Evolutionary conservation across 2,888 invertebrate genomes (phyloP).

Genomic region (Limnephilus lunatus): DNA sequence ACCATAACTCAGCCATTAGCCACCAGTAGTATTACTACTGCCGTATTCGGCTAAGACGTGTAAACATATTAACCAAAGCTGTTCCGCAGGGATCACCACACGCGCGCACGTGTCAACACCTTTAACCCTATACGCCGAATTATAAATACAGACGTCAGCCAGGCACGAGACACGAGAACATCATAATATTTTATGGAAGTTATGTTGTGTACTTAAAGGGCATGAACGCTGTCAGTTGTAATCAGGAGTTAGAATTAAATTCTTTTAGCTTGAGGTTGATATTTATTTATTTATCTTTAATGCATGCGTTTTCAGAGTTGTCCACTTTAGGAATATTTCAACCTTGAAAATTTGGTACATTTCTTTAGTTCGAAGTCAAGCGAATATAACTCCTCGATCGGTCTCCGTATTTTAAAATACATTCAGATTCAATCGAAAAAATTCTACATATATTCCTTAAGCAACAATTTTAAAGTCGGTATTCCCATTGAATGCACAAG

Average conservation of each 20-base stretch:
- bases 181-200: slow-evolving; percentile 61
- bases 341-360: too few relatives aligned
- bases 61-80: slow-evolving; percentile 49
- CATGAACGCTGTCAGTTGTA: slow-evolving; percentile 16
- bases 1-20: slow-evolving; percentile 36
- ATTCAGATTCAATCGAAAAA: too few relatives aligned
- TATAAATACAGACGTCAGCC: slow-evolving; percentile 59
- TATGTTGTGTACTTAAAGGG: not conserved
- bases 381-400: too few relatives aligned
- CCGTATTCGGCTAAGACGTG: slow-evolving; percentile 19
- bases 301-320: not conserved
- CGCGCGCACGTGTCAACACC: slow-evolving; percentile 61
- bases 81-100: slow-evolving; percentile 50
- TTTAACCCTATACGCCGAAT: slow-evolving; percentile 60
- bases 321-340: not conserved
- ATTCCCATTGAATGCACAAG: too few relatives aligned
- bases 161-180: slow-evolving; percentile 29
- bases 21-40: not conserved
- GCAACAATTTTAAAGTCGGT: too few relatives aligned
- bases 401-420: too few relatives aligned
- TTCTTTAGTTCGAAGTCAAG: too few relatives aligned
- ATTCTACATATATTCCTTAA: too few relatives aligned
- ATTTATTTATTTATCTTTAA: not conserved
- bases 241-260: not conserved
- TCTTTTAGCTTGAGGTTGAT: not conserved